Base-by-base conservation (phyloP, 53 echinoderm and acorn worm species). In the Echinarachnius parma region DNA sequence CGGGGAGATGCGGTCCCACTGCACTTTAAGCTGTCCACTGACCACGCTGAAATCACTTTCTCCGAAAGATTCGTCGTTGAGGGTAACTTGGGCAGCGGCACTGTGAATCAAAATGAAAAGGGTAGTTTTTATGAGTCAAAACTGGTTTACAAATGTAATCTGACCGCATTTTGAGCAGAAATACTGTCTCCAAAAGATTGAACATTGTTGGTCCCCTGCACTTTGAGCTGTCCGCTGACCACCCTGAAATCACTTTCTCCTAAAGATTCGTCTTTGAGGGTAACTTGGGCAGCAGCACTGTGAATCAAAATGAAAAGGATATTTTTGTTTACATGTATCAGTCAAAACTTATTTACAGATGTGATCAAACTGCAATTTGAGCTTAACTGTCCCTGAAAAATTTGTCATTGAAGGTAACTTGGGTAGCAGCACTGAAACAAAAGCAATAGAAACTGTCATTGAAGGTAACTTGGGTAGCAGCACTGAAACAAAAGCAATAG, bases 1-100 rank as follows among this genome's bases (percentile, higher is more conserved):
- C 8, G 96, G 96, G 16, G 96, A 87, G 54, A 96, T 91, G 28
- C 96, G 78, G 49, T 96, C 96, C 96, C 96, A 96, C 58, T 79
- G 81, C 4, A 96, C 91, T 15, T 81, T 53, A 9, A 81, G 63
- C 47, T 87, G 78, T 28, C 96, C 96, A 9, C 78, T 87, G 48
- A 96, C 75, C 1, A 87, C 64, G 7, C 48, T 54, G 70, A 96
- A 96, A 35, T 96, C 87, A 2, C 82, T 35, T 24, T 82, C 85
- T 19, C 78, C 82, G 76, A 96, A 96, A 24, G 91, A 91, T 26
- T 96, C 91, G 35, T 96, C 96, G 22, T 61, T 66, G 15, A 96
- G 66, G 36, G 68, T 85, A 11, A 96, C 96, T 50, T 91, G 85
- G 21, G 82, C 45, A 21, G 96, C 96, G 71, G 91, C 91, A 83